Evolutionary conservation across 2,797 vertebrate species (phyloP), one percentile per base, ranked within the genome.

Genomic region (Arremon brunneinucha): DNA sequence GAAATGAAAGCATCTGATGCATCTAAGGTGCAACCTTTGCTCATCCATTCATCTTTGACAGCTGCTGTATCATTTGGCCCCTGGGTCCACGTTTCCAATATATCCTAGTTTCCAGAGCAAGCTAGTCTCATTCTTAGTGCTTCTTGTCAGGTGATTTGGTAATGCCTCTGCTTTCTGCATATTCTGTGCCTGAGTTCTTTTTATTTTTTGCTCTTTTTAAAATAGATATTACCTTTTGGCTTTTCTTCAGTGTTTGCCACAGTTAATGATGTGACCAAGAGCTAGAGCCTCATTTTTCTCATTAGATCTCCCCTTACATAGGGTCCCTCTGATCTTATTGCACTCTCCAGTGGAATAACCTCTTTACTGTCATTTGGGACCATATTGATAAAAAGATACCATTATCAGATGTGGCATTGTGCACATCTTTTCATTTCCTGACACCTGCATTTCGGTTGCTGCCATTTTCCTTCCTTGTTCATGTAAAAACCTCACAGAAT

Each of bases 21-120:
- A 32, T 57, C 68, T 80, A 34, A 84, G 43, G 28, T n/a, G 19
- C 52, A 95, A 57, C 37, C 34, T 78, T 91, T 67, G 55, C 27
- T 67, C 32, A 52, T 37, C 26, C 44, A 6, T 85, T 87, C 15
- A 5, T 59, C 39, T 75, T 83, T 47, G 50, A 43, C 46, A 20
- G 30, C 59, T 68, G 70, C 53, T 65, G 34, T n/a, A 81, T 55
- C 74, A 55, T 64, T 89, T 83, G 34, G n/a, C 23, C 84, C 46
- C 28, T 34, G 41, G 11, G 27, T 68, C 53, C 14, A 2, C 67
- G 32, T 69, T 91, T 83, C 56, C 20, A 86, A 49, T 67, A 81
- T 47, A 69, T 63, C 59, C 78, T 53, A 14, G 72, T 85, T 93
- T 92, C 84, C 71, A 89, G 79, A 92, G 87, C 69, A 95, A 93